Percentiles rank a stretch among this genome's conserved stretches.
Conservation (phyloP, 2,888 invertebrate species). For the Syrphus vitripennis region DNA sequence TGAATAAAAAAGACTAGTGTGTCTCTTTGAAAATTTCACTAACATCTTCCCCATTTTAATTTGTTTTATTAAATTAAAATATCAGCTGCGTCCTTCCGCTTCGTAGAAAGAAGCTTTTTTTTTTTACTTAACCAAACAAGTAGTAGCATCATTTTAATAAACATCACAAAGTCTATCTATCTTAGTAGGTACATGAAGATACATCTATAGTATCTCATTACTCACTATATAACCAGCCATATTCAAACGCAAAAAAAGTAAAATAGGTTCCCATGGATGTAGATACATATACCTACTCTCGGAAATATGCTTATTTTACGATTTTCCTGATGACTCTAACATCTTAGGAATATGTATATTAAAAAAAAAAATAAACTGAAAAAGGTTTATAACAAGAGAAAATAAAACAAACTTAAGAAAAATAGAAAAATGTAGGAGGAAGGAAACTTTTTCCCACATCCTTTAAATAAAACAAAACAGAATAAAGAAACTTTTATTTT, state of each 20-base stretch:
- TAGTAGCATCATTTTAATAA: constrained; percentile 4
- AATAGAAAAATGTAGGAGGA: background rate
- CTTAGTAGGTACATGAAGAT: too few relatives aligned
- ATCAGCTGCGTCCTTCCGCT: background rate
- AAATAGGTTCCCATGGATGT: too few relatives aligned
- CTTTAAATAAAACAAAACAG: background rate
- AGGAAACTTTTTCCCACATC: background rate
- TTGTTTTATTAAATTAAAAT: constrained; percentile 11
- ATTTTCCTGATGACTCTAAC: constrained; percentile 11
- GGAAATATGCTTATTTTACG: constrained; percentile 15
- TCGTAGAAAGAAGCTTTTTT: background rate
- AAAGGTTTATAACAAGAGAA: background rate
- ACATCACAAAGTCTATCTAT: background rate
- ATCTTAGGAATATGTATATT: background rate
- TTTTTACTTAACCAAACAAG: constrained; percentile 1
- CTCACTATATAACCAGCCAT: background rate
- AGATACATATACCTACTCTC: background rate
- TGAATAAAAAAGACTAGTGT: too few relatives aligned
- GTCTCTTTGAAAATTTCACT: background rate
- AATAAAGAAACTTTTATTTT: constrained; percentile 30
- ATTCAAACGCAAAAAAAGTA: background rate
- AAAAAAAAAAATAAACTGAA: background rate
- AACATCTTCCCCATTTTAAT: background rate
- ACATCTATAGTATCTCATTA: background rate
- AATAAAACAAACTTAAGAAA: background rate